These are phyloP conservation scores for Halichoeres trimaculatus DNA, from an alignment of 2,113 vertebrate genomes.

Conservation along the genomic window DNA sequence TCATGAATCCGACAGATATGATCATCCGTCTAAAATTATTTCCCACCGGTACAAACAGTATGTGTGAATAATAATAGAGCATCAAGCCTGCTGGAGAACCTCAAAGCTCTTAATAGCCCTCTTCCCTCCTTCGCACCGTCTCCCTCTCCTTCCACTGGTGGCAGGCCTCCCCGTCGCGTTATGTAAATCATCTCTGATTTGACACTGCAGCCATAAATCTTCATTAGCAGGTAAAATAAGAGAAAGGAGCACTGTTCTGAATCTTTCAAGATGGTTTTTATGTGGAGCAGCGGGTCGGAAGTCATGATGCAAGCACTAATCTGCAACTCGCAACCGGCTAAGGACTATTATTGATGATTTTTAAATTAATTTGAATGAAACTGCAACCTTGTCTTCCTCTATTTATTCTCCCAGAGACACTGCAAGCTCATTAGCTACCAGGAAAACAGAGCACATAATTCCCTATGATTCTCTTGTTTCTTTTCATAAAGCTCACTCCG, in stretches of 20 bases:
- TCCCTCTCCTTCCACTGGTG: conserved; percentile 22
- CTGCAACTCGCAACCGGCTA: conserved; percentile 59
- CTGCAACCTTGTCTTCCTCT: conserved; percentile 10
- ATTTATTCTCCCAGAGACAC: conserved; percentile 38
- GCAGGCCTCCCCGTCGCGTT: conserved; percentile 57
- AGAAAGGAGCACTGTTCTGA: conserved; percentile 69
- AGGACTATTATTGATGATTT: conserved; percentile 75
- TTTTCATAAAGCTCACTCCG: conserved; percentile 65
- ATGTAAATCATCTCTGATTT: conserved; percentile 80
- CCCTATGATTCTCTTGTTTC: conserved; percentile 48
- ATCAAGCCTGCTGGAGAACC: conserved; percentile 46
- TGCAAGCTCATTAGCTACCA: conserved; percentile 70
- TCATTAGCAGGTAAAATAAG: conserved; percentile 73
- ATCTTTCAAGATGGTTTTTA: conserved; percentile 65
- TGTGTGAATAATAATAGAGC: conserved; percentile 48
- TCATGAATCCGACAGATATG: conserved; percentile 48
- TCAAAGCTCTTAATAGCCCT: conserved; percentile 37
- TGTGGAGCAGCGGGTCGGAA: conserved; percentile 56
- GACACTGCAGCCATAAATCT: conserved; percentile 77
- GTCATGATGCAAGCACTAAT: conserved; percentile 62
- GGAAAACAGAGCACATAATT: conserved; percentile 58
- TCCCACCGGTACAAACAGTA: conserved; percentile 35
- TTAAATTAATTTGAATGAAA: conserved; percentile 61
- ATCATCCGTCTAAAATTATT: conserved; percentile 46
- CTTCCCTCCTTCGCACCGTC: not conserved